Evolutionary conservation across 2,797 vertebrate genomes (phyloP).

Genomic region (Netta rufina): DNA sequence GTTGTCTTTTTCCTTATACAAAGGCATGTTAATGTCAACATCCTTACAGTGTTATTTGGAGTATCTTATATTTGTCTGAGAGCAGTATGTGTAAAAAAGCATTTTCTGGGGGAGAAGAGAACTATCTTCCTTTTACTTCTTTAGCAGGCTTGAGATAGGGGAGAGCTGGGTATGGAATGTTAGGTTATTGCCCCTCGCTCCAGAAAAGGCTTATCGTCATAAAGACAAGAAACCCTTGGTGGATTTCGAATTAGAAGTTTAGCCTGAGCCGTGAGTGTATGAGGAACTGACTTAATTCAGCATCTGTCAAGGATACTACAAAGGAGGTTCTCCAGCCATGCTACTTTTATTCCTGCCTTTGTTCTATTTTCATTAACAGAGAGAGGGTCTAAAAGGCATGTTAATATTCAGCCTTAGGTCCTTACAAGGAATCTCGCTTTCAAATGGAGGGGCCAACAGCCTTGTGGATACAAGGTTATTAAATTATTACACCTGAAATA

Average conservation of each 20-base stretch:
- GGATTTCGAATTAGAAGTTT: background rate
- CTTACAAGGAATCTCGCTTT: background rate
- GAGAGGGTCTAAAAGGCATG: background rate
- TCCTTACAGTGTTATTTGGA: background rate
- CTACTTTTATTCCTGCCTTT: background rate
- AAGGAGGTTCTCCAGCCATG: rapidly evolving
- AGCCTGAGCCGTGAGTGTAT: background rate
- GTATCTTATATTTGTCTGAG: background rate
- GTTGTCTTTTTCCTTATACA: background rate
- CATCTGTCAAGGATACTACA: background rate
- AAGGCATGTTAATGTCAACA: rapidly evolving
- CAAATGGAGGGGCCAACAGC: background rate
- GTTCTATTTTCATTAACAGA: background rate
- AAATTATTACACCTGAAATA: background rate
- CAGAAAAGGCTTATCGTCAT: background rate
- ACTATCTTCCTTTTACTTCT: background rate
- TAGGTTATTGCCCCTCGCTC: rapidly evolving
- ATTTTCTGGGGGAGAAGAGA: background rate
- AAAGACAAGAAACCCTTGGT: rapidly evolving
- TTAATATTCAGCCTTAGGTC: background rate
- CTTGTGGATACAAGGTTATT: background rate
- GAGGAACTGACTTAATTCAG: background rate
- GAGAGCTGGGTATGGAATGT: background rate
- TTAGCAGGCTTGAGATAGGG: background rate
- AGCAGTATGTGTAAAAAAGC: rapidly evolving